Conservation (phyloP, 2,888 invertebrate genomes). For the Dolichopus griseipennis region DNA sequence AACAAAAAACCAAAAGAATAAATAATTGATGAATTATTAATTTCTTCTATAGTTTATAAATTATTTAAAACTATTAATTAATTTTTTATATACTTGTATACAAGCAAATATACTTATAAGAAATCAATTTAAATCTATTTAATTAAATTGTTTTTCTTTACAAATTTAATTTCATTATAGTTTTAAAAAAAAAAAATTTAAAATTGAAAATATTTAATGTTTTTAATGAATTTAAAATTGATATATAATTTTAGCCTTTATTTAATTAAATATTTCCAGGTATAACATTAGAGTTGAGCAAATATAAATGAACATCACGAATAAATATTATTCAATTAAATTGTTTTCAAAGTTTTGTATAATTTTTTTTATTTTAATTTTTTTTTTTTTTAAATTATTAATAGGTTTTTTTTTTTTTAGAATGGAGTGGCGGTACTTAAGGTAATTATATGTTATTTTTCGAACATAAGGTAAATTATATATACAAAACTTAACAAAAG, state of each 20-base stretch:
- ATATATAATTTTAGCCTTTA: background rate
- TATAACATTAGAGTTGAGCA: background rate
- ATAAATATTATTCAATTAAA: background rate
- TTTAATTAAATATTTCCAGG: conserved; percentile 4
- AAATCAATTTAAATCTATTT: too few relatives aligned
- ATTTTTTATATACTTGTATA: background rate
- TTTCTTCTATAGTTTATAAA: background rate
- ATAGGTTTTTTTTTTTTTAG: background rate
- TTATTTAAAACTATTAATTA: background rate
- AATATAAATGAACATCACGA: background rate
- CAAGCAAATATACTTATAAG: background rate
- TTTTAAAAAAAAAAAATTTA: too few relatives aligned
- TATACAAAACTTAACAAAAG: background rate
- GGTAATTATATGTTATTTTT: background rate
- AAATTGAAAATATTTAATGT: background rate
- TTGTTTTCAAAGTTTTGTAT: too few relatives aligned
- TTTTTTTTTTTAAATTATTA: background rate
- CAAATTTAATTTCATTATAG: too few relatives aligned
- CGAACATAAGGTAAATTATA: background rate
- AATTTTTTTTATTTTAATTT: too few relatives aligned
- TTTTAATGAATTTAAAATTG: background rate
- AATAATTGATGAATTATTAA: background rate
- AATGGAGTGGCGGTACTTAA: background rate
- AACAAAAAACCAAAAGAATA: background rate
- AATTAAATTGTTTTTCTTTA: too few relatives aligned